Evolutionary conservation across 2,888 invertebrate species (phyloP).

Genomic region (Amphimallon solstitiale): DNA sequence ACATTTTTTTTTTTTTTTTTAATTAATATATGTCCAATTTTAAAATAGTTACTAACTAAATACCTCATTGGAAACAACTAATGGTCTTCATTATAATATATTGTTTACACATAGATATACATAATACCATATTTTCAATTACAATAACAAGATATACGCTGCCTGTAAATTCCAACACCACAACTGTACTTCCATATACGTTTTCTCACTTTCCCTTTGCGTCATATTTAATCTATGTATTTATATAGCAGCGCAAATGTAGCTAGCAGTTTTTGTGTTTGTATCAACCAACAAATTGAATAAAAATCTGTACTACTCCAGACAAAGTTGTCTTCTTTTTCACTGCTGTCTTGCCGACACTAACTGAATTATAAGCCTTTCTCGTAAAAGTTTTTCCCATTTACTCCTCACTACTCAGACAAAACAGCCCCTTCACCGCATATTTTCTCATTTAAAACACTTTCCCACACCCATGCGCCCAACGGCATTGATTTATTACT

Average conservation of each 20-base stretch:
- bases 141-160: too few species aligned
- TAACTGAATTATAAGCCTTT: conserved; percentile 60
- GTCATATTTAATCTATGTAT: too few species aligned
- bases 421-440: conserved; percentile 54
- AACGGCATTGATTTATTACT: conserved; percentile 43
- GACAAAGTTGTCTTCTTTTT: conserved; percentile 53
- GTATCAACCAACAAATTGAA: conserved; percentile 46
- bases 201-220: too few species aligned
- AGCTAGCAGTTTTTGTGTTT: conserved; percentile 26
- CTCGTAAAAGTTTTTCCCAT: conserved; percentile 58
- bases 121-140: too few species aligned
- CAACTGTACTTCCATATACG: too few species aligned
- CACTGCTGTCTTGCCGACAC: conserved; percentile 53
- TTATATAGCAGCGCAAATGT: neutral
- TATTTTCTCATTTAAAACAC: conserved; percentile 57
- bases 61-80: too few species aligned
- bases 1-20: too few species aligned
- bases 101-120: too few species aligned
- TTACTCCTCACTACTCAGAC: conserved; percentile 52
- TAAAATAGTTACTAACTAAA: too few species aligned
- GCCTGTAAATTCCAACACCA: too few species aligned
- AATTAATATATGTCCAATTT: too few species aligned
- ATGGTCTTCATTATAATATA: too few species aligned
- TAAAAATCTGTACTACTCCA: conserved; percentile 50
- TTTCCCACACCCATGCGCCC: conserved; percentile 50